These are phyloP conservation scores for Manacus vitellinus DNA, from an alignment of 2,113 vertebrate genomes.

Conservation along the genomic window DNA sequence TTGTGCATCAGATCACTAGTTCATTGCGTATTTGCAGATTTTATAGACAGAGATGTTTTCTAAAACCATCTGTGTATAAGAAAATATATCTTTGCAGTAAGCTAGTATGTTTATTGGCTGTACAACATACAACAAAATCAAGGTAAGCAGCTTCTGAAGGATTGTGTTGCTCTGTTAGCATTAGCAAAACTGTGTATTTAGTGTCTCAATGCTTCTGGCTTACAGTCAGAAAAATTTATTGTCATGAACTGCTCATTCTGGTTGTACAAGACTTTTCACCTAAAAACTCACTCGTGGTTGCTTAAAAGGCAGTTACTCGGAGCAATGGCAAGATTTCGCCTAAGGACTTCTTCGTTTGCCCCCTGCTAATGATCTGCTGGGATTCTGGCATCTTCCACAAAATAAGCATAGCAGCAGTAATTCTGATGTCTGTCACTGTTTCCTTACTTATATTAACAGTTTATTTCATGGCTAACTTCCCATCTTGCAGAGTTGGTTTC, in stretches of 20 bases:
- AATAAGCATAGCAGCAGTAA: not conserved
- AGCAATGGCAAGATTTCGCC: constrained; percentile 1
- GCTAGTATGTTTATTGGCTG: not conserved
- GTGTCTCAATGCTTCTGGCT: not conserved
- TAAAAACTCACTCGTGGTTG: not conserved
- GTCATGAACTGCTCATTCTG: not conserved
- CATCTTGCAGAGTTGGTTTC: not conserved
- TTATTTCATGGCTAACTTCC: constrained; percentile 18
- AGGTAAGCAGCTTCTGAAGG: not conserved
- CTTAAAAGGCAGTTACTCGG: constrained; percentile 21
- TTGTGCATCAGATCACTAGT: not conserved
- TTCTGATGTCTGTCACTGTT: not conserved
- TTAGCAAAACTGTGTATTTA: not conserved
- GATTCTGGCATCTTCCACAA: not conserved
- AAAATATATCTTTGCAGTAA: not conserved
- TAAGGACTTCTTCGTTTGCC: not conserved
- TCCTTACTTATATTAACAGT: not conserved
- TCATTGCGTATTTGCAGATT: not conserved
- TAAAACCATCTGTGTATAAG: not conserved
- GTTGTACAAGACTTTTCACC: constrained; percentile 35
- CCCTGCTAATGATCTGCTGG: constrained; percentile 23
- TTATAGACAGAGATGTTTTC: constrained; percentile 12
- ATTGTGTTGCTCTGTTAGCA: not conserved
- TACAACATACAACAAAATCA: not conserved
- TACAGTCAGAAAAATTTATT: not conserved